Percentiles rank a stretch among this genome's conserved stretches.
Evolutionary conservation across 64 coral and sea anemone genomes (phyloP).

Genomic region (Montipora capricornis): DNA sequence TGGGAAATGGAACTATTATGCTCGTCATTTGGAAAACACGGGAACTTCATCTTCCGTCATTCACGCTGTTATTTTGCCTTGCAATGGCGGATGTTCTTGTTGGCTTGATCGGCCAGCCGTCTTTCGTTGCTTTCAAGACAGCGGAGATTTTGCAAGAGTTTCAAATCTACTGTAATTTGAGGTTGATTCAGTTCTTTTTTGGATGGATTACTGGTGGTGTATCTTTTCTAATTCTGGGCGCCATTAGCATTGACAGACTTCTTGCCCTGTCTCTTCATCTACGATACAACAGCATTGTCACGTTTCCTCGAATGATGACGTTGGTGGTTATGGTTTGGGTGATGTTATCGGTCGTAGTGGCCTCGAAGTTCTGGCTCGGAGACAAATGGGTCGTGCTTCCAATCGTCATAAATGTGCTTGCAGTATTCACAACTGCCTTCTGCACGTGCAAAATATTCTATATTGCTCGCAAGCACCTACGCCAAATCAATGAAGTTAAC

Average conservation of each 20-base stretch:
- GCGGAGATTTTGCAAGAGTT: constrained; percentile 1
- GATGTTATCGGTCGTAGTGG: not conserved
- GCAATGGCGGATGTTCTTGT: constrained; percentile 40
- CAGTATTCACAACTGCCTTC: not conserved
- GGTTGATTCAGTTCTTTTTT: not conserved
- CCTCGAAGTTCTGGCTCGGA: constrained; percentile 6
- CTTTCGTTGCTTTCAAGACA: constrained; percentile 34
- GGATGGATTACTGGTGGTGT: constrained; percentile 10
- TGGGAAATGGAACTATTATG: constrained; percentile 39
- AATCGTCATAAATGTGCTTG: not conserved
- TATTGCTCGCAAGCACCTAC: constrained; percentile 39
- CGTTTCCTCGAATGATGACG: not conserved
- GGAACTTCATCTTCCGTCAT: not conserved
- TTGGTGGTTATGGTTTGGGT: not conserved
- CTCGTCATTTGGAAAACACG: constrained; percentile 37
- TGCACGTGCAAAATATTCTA: not conserved
- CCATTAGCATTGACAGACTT: constrained; percentile 23
- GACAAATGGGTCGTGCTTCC: not conserved
- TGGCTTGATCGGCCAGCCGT: constrained; percentile 36
- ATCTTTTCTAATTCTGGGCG: constrained; percentile 23
- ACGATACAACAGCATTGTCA: constrained; percentile 40
- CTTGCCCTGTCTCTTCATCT: constrained; percentile 49
- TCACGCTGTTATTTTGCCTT: constrained; percentile 31
- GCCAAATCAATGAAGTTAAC: constrained; percentile 17
- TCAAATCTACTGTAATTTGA: not conserved